Conservation (phyloP, 2,797 vertebrate species). For the Catamblyrhynchus diadema region DNA sequence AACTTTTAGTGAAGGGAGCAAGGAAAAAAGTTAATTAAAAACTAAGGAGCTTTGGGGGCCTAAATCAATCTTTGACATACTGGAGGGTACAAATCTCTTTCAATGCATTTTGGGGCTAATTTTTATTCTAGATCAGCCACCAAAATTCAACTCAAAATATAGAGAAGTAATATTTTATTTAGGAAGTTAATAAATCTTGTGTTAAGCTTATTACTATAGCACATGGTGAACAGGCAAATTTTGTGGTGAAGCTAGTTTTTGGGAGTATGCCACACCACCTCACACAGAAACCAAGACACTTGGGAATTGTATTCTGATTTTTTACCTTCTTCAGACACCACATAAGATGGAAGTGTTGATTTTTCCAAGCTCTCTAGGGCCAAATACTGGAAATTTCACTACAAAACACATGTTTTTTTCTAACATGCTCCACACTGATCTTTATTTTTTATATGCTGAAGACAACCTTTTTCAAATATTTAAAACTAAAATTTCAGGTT, state of each 20-base stretch:
- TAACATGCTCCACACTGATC: background rate
- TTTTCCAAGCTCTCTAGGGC: background rate
- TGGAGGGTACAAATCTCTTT: background rate
- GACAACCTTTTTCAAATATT: background rate
- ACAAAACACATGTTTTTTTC: background rate
- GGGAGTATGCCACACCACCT: accelerated
- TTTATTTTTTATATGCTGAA: background rate
- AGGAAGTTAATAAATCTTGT: background rate
- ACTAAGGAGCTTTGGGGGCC: background rate
- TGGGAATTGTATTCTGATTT: background rate
- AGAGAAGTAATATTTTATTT: background rate
- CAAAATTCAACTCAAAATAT: background rate
- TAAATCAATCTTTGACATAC: background rate
- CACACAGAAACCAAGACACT: background rate
- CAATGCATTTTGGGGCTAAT: background rate
- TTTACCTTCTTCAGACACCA: background rate
- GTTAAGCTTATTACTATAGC: background rate
- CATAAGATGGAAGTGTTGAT: background rate
- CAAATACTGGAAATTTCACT: background rate
- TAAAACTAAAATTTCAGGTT: background rate
- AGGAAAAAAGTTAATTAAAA: background rate
- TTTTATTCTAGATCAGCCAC: background rate
- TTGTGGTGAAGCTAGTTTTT: background rate
- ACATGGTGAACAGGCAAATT: background rate
- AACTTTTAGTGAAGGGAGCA: background rate